Evolutionary conservation across 2,888 invertebrate species (phyloP).

Genomic region (Drosophila gaucha): DNA sequence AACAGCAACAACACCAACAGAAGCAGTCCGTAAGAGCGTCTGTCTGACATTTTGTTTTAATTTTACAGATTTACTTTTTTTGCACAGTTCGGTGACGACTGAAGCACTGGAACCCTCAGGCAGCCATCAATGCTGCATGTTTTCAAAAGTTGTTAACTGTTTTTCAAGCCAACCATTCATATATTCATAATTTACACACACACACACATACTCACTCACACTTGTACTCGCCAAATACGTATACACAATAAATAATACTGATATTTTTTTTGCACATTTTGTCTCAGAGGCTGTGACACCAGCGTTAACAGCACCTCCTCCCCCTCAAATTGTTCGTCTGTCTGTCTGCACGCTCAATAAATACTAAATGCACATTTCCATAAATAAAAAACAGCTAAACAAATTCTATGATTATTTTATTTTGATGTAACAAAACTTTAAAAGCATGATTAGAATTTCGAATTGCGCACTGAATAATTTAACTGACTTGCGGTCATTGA

Average conservation of each 20-base stretch:
- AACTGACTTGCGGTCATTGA: slow-evolving; percentile 14
- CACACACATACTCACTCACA: slow-evolving; percentile 1
- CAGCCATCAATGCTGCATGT: slow-evolving; percentile 54
- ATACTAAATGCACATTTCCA: slow-evolving; percentile 31
- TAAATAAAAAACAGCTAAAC: slow-evolving; percentile 10
- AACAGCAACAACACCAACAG: not conserved
- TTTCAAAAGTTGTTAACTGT: slow-evolving; percentile 53
- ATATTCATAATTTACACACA: slow-evolving; percentile 43
- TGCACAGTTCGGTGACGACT: slow-evolving; percentile 42
- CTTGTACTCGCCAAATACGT: not conserved
- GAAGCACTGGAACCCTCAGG: slow-evolving; percentile 30
- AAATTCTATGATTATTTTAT: slow-evolving; percentile 4
- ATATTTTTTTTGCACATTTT: not conserved
- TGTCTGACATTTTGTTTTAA: slow-evolving; percentile 72
- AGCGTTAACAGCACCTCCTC: not conserved
- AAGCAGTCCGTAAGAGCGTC: slow-evolving; percentile 13
- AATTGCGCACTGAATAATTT: slow-evolving; percentile 7
- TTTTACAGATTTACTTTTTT: slow-evolving; percentile 72
- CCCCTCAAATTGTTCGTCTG: not conserved
- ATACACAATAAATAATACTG: not conserved
- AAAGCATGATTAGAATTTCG: slow-evolving; percentile 15
- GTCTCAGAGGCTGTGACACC: slow-evolving; percentile 14
- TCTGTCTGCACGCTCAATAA: slow-evolving; percentile 11
- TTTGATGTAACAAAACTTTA: not conserved
- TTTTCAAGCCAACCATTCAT: slow-evolving; percentile 47